Conservation (phyloP, 2,797 vertebrate genomes). For the Sebastes vulpes region DNA sequence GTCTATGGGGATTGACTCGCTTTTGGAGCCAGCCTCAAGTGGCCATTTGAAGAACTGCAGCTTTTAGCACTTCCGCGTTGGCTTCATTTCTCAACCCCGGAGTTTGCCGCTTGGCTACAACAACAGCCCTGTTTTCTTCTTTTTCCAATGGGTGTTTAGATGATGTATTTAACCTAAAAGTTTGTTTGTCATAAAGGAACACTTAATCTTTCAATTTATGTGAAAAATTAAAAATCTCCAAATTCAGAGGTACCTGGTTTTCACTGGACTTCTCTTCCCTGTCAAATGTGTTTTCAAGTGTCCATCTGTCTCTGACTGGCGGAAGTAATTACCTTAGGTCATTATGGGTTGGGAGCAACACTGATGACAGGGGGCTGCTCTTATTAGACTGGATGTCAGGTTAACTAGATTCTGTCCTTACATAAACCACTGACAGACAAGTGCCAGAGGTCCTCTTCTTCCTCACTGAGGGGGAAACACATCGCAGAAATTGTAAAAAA, state of each 20-base stretch:
- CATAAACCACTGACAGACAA: constrained; percentile 34
- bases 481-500: constrained; percentile 14
- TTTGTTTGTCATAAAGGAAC: neutral
- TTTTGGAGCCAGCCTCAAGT: too few species aligned
- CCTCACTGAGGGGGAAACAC: constrained; percentile 24
- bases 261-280: neutral
- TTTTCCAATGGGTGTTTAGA: neutral
- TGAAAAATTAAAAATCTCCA: neutral
- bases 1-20: too few species aligned
- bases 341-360: constrained; percentile 42
- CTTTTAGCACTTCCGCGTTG: too few species aligned
- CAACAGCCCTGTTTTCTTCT: neutral
- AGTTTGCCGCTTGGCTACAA: neutral
- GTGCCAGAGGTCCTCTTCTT: constrained; percentile 30
- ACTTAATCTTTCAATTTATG: neutral
- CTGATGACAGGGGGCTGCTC: constrained; percentile 46
- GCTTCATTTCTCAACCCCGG: too few species aligned
- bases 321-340: constrained; percentile 67
- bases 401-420: constrained; percentile 39
- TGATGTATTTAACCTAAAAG: neutral
- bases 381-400: constrained; percentile 52
- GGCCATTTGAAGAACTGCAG: too few species aligned
- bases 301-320: constrained; percentile 40
- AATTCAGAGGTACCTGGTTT: neutral
- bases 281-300: constrained; percentile 40